These are phyloP conservation scores for Beroe forskalii DNA, from an alignment of 37 sponge, comb jelly and placozoan genomes.

Conservation along the genomic window DNA sequence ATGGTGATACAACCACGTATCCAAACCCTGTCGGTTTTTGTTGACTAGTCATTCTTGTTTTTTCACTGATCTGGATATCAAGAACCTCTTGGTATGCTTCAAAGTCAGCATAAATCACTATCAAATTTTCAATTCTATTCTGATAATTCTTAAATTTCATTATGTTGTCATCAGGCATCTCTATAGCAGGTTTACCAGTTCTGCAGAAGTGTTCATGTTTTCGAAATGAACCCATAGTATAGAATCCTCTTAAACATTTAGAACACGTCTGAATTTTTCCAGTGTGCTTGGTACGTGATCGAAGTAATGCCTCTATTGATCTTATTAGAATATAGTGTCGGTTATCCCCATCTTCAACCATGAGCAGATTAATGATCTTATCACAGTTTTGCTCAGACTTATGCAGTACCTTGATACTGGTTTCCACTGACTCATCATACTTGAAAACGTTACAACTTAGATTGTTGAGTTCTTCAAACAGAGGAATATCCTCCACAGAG, in stretches of 20 bases:
- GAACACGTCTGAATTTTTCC: background rate
- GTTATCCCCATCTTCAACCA: background rate
- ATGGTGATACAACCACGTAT: constrained; percentile 7
- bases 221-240: background rate
- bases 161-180: background rate
- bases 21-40: constrained; percentile 37
- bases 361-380: constrained; percentile 4
- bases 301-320: background rate
- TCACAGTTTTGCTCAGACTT: background rate
- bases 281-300: background rate
- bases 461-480: constrained; percentile 4
- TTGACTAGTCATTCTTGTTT: background rate
- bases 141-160: background rate
- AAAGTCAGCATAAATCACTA: constrained; percentile 13
- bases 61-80: background rate
- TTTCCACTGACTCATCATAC: background rate
- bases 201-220: constrained; percentile 1
- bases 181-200: background rate
- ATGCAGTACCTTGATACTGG: background rate
- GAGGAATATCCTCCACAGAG: background rate
- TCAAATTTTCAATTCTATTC: background rate
- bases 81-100: background rate
- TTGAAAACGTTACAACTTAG: constrained; percentile 28
- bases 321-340: background rate
- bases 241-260: background rate